phyloP scores from a whole-genome alignment of 2,888 invertebrate genomes.

The Orchesella flavescens region DNA sequence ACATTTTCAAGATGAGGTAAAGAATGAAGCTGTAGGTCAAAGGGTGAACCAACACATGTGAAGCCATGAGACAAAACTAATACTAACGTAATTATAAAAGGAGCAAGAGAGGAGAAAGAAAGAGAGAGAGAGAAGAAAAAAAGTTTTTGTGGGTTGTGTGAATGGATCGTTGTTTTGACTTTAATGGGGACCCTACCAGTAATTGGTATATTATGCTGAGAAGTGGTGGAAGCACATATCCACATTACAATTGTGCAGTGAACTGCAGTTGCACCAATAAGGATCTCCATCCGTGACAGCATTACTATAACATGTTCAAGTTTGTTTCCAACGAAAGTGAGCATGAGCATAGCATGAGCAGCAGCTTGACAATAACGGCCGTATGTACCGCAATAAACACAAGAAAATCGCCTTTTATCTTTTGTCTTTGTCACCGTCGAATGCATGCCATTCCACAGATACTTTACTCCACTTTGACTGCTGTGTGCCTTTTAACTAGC shows the following conservation, averaged over 20 bases:
- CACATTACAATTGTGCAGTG: slow-evolving; percentile 20
- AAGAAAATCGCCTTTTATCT: slow-evolving; percentile 18
- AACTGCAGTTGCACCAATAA: slow-evolving; percentile 53
- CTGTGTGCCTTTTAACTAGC: slow-evolving; percentile 31
- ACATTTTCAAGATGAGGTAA: slow-evolving; percentile 60
- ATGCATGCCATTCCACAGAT: slow-evolving; percentile 15
- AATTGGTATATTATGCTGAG: slow-evolving; percentile 35
- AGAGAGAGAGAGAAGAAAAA: not conserved
- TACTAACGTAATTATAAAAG: slow-evolving; percentile 19
- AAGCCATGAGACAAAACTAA: slow-evolving; percentile 49
- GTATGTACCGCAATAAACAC: slow-evolving; percentile 16
- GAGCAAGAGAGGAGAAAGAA: not conserved
- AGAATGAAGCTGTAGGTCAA: slow-evolving; percentile 69
- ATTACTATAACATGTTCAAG: not conserved
- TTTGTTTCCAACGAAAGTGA: not conserved
- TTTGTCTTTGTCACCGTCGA: not conserved
- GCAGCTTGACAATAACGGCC: slow-evolving; percentile 13
- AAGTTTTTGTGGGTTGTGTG: slow-evolving; percentile 28
- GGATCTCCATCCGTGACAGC: slow-evolving; percentile 44
- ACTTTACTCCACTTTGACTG: slow-evolving; percentile 15
- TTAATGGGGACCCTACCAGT: slow-evolving; percentile 45
- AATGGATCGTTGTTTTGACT: slow-evolving; percentile 50
- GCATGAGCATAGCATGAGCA: slow-evolving; percentile 13
- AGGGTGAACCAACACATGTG: slow-evolving; percentile 70
- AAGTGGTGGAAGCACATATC: slow-evolving; percentile 5